Evolutionary conservation across 1,140 invertebrate species (phyloP).

Genomic region (Aphis gossypii): DNA sequence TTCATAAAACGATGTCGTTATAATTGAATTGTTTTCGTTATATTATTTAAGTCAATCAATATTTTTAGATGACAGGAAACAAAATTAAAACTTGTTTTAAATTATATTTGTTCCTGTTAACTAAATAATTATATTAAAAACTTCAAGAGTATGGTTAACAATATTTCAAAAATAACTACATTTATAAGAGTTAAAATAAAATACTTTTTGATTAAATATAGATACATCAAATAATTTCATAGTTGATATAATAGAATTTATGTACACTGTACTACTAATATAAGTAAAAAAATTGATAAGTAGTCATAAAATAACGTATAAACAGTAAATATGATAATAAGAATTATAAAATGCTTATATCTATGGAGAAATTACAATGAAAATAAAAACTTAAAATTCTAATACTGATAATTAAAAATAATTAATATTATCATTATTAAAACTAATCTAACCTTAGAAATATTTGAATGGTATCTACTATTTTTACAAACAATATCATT

Average conservation of each 20-base stretch:
- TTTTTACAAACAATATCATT: no score
- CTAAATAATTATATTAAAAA: slow-evolving; percentile 5
- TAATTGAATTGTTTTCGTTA: slow-evolving; percentile 25
- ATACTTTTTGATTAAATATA: not conserved
- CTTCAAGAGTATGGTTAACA: not conserved
- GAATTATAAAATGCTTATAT: not conserved
- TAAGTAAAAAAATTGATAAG: no score
- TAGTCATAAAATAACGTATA: not conserved
- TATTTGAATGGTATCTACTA: no score
- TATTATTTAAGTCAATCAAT: slow-evolving; percentile 23
- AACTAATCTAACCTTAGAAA: no score
- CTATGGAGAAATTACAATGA: not conserved
- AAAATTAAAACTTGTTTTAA: slow-evolving; percentile 14
- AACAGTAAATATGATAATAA: not conserved
- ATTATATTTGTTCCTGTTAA: slow-evolving; percentile 17
- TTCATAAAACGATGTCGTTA: not conserved
- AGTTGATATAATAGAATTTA: not conserved
- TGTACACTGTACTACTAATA: not conserved
- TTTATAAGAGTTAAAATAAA: not conserved
- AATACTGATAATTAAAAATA: not conserved
- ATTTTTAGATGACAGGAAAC: not conserved
- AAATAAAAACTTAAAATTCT: not conserved
- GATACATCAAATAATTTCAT: not conserved
- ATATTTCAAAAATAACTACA: not conserved
- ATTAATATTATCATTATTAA: no score